Conservation (phyloP, 2,113 vertebrate species). For the Xiphophorus couchianus region DNA sequence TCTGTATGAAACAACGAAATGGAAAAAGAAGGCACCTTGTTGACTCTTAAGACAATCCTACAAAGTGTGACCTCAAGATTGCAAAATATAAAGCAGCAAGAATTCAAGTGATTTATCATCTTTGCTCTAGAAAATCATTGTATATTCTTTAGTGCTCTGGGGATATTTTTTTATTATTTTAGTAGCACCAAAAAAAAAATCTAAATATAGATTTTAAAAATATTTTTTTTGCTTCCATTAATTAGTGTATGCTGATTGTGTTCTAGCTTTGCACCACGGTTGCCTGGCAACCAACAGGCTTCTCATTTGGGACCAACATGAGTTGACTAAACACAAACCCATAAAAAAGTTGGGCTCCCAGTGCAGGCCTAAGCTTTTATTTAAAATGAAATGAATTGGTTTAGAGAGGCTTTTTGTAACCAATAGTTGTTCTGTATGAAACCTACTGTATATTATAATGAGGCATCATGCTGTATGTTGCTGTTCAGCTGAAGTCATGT, state of each 20-base stretch:
- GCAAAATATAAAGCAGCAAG: conserved; percentile 11
- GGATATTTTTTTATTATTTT: neutral
- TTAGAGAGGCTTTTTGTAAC: neutral
- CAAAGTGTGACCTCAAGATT: conserved; percentile 1
- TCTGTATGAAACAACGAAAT: conserved; percentile 3
- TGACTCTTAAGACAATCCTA: neutral
- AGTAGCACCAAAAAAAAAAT: neutral
- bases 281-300: too few species aligned
- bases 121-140: neutral
- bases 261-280: neutral
- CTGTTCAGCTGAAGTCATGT: too few species aligned
- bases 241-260: neutral
- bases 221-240: neutral
- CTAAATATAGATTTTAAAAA: neutral
- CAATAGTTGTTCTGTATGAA: neutral
- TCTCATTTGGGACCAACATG: neutral
- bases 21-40: conserved; percentile 30
- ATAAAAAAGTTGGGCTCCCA: neutral
- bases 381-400: neutral
- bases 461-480: neutral
- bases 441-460: too few species aligned
- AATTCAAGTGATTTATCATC: neutral
- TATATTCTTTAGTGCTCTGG: neutral
- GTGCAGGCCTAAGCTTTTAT: neutral
- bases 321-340: neutral